Evolutionary conservation across 2,113 vertebrate genomes (phyloP), one percentile per base, ranked within the genome.

Genomic region (Siniperca chuatsi): DNA sequence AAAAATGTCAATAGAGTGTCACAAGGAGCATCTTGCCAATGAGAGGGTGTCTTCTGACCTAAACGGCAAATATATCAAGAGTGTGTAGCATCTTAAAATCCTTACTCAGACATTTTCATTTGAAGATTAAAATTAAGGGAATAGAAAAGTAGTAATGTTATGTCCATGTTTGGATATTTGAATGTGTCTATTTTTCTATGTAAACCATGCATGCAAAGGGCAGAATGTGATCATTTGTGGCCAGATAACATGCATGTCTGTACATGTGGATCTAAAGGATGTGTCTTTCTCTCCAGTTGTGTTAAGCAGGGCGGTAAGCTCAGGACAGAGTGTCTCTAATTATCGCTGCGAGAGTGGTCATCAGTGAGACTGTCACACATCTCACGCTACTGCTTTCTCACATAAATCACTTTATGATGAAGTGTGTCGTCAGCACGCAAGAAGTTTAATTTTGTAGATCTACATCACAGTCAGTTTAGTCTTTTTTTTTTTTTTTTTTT

Each of bases 1-100:
- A 93, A 92, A 93, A 92, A 95, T 94, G 95, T 95, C 95, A 96
- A 95, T 94, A 93, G 92, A 87, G 92, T 86, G 84, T 92, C 84
- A 88, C 66, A 9, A 84, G 88, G 84, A 88, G 71, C 86, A 87
- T 91, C 92, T 85, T 66, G 54, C 87, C 90, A 84, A 83, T 72
- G 80, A 91, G 89, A 83, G 79, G 89, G 72, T 87, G 83, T 76
- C 82, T 72, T 83, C 62, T 89, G 87, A 83, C 82, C 87, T 66
- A 13, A 44, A 66, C 52, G 42, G 61, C 71, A 62, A 61, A 78
- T 60, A 42, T 29, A 65, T 71, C 67, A 75, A 29, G 8, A 18
- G 29, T 29, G 50, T 69, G 75, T n/a, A 12, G 60, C 77, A 33
- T 66, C 40, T 33, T 61, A 35, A 60, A 65, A 58, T 70, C 69